Conservation (phyloP, 2,113 vertebrate species). For the Spilogale gracilis region DNA sequence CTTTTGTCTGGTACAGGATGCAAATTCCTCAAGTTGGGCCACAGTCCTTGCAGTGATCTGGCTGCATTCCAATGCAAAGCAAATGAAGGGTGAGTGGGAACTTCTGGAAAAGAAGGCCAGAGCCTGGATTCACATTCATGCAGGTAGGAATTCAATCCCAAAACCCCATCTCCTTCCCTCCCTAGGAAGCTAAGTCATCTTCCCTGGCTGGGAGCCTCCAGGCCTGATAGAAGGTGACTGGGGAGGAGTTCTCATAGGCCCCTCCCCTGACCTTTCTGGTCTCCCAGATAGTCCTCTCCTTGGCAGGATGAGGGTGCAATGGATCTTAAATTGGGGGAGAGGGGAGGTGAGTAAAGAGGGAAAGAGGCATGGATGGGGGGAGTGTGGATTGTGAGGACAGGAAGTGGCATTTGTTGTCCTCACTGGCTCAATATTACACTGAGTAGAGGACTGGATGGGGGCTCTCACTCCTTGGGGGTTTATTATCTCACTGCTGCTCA, state of each 20-base stretch:
- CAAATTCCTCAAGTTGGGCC: slow-evolving; percentile 87
- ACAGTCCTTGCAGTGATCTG: slow-evolving; percentile 91
- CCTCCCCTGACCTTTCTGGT: not conserved
- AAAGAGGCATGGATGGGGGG: not conserved
- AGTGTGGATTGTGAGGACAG: not conserved
- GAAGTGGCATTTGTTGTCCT: not conserved
- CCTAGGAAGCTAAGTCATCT: not conserved
- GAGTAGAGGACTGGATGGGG: not conserved
- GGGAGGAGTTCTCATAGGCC: not conserved
- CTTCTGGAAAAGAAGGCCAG: slow-evolving; percentile 90
- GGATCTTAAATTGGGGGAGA: not conserved
- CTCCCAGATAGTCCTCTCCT: not conserved
- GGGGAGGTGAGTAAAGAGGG: not conserved
- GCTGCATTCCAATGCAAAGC: slow-evolving; percentile 86
- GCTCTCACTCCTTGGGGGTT: not conserved
- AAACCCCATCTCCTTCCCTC: not conserved
- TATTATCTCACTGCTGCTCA: not conserved
- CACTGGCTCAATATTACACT: not conserved
- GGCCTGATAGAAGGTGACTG: not conserved
- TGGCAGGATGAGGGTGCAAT: not conserved
- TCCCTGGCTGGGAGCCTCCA: not conserved
- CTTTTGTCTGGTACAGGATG: slow-evolving; percentile 18
- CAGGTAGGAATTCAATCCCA: slow-evolving; percentile 66
- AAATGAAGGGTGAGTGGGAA: slow-evolving; percentile 89
- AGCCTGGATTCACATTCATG: slow-evolving; percentile 70